Percentiles rank a stretch among this genome's conserved stretches.
Conservation (phyloP, 2,888 invertebrate genomes). For the Catocala nupta region DNA sequence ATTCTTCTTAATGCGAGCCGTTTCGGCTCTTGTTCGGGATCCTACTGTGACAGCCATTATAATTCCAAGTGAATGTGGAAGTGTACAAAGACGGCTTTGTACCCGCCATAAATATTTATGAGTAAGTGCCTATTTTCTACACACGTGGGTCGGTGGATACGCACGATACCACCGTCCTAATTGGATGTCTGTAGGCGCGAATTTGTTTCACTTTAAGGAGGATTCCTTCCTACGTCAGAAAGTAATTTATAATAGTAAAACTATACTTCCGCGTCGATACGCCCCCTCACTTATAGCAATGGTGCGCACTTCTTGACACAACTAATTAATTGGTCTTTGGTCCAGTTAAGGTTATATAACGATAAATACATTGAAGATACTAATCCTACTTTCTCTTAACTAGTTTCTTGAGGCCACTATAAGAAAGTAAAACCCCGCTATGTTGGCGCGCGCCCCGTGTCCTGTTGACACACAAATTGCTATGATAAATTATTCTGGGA, state of each 20-base stretch:
- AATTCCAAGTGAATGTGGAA: conserved; percentile 84
- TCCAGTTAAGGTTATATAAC: conserved; percentile 71
- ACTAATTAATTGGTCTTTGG: conserved; percentile 42
- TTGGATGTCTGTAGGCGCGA: conserved; percentile 79
- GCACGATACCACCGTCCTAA: conserved; percentile 81
- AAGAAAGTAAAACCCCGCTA: conserved; percentile 87
- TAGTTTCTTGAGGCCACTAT: conserved; percentile 84
- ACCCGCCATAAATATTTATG: conserved; percentile 84
- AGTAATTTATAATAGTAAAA: conserved; percentile 60
- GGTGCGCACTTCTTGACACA: conserved; percentile 39
- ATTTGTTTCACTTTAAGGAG: conserved; percentile 75
- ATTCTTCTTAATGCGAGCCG: conserved; percentile 80
- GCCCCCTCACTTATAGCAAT: conserved; percentile 43
- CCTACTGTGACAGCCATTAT: conserved; percentile 85
- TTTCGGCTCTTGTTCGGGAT: conserved; percentile 84
- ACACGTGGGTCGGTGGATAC: conserved; percentile 84
- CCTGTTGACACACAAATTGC: conserved; percentile 85
- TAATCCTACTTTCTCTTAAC: conserved; percentile 86
- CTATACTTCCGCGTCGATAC: conserved; percentile 43
- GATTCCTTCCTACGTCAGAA: conserved; percentile 63
- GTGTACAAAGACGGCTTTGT: conserved; percentile 83
- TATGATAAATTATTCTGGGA: conserved; percentile 79
- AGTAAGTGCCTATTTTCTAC: conserved; percentile 82
- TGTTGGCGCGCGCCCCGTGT: conserved; percentile 81
- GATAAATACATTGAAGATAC: conserved; percentile 77